Conservation (phyloP, 2,113 vertebrate genomes). For the Ammospiza nelsoni region DNA sequence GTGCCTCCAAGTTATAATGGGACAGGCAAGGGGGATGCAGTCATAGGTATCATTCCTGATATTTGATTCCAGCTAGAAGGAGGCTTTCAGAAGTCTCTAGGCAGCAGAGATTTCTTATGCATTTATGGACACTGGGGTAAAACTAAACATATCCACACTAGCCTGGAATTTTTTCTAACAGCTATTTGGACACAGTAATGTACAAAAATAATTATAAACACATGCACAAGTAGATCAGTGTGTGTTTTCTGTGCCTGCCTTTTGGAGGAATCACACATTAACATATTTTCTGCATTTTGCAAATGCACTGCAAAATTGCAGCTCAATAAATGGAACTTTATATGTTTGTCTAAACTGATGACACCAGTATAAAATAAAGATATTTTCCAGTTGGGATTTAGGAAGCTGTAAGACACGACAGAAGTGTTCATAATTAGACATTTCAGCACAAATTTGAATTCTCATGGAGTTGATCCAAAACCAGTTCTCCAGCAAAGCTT, state of each 20-base stretch:
- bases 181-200: conserved; percentile 28
- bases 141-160: neutral
- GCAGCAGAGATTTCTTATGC: conserved; percentile 5
- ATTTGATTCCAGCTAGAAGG: neutral
- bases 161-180: conserved; percentile 20
- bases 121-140: conserved; percentile 37
- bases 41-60: neutral
- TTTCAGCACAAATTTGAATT: conserved; percentile 7
- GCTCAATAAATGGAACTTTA: conserved; percentile 17
- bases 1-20: conserved; percentile 8
- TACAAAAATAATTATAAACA: conserved; percentile 57
- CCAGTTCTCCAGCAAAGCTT: neutral
- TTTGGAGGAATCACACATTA: neutral
- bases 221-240: conserved; percentile 9
- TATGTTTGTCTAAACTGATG: neutral
- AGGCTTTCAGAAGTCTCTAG: neutral
- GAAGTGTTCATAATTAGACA: neutral
- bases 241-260: conserved; percentile 2
- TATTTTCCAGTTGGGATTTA: conserved; percentile 27
- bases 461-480: neutral
- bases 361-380: neutral
- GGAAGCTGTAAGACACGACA: neutral
- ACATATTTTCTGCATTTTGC: conserved; percentile 4
- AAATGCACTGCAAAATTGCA: neutral
- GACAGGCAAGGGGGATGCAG: neutral